Evolutionary conservation across 2,797 vertebrate genomes (phyloP), one percentile per base, ranked within the genome.

Genomic region (Rhyacichthys aspro): DNA sequence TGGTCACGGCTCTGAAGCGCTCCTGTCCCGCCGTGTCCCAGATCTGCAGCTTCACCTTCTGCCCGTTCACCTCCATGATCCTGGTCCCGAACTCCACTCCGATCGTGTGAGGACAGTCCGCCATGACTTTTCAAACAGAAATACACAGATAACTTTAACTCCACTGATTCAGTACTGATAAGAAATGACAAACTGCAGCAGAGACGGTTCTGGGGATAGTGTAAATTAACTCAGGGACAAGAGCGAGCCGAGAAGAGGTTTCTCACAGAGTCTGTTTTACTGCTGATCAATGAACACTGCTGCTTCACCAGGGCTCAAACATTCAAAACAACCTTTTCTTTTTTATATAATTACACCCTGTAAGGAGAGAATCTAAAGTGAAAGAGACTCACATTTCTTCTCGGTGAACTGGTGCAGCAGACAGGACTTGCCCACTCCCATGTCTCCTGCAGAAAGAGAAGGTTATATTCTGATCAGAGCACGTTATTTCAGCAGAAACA

Each of bases 11-110:
- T 72, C 97, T 90, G 91, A 98, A 98, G 23, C 97, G 90, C 84
- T 99, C 97, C 91, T 99, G 97, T 61, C 97, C 97, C 3, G 97
- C 97, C 5, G 97, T 99, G 90, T 99, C 97, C 97, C 97, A 99
- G 63, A 99, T 98, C 92, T 99, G 97, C 85, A 99, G 93, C 91
- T 98, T 98, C 81, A 98, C 96, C 93, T 98, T 98, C 92, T 98
- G 97, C 66, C 97, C 93, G 44, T 96, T 95, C 82, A 98, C 97
- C 93, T 98, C 96, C 84, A 98, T 98, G 92, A 98, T 98, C 88
- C 97, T 91, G 7, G 97, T 98, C 69, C 96, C 96, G 71, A 98
- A 98, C 89, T 98, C 97, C 81, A 98, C 97, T 61, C 97, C 97
- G 62, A 98, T 98, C 86, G 97, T 98, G 89, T 98, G 97, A 83